These are phyloP conservation scores for Stramonita haemastoma DNA, from an alignment of 2,888 invertebrate genomes.

Conservation along the genomic window DNA sequence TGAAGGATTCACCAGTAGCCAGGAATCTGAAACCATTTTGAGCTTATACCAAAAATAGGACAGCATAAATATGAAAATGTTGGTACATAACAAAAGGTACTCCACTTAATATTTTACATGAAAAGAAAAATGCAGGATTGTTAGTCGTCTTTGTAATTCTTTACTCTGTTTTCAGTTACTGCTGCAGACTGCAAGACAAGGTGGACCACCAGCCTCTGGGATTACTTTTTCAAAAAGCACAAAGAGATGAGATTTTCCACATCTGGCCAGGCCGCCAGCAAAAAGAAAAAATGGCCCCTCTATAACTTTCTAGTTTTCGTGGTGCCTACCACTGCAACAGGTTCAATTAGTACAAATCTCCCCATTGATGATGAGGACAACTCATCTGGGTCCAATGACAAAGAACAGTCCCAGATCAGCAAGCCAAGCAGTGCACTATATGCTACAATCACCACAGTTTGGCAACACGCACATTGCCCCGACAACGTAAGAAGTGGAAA, in stretches of 20 bases:
- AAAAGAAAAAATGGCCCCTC: not conserved
- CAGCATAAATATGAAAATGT: not conserved
- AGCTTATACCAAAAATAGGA: no score
- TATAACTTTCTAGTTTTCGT: no score
- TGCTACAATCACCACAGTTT: not conserved
- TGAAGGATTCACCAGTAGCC: no score
- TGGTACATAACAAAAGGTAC: not conserved
- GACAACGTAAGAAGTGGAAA: not conserved
- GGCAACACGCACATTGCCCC: not conserved
- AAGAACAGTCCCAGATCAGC: not conserved
- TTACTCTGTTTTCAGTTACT: not conserved
- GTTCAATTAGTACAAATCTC: no score
- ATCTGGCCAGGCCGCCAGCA: not conserved
- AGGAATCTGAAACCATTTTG: conserved; percentile 6
- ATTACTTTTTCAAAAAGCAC: not conserved
- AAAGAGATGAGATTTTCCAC: not conserved
- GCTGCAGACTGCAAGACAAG: not conserved
- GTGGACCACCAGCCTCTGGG: not conserved
- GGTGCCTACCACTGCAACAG: no score
- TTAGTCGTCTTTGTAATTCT: not conserved
- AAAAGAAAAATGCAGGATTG: not conserved
- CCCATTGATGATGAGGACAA: no score
- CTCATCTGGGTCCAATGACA: no score
- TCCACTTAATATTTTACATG: not conserved
- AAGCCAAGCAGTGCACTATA: not conserved